Conservation (phyloP, 1,140 invertebrate species). For the Heliconius congener region DNA sequence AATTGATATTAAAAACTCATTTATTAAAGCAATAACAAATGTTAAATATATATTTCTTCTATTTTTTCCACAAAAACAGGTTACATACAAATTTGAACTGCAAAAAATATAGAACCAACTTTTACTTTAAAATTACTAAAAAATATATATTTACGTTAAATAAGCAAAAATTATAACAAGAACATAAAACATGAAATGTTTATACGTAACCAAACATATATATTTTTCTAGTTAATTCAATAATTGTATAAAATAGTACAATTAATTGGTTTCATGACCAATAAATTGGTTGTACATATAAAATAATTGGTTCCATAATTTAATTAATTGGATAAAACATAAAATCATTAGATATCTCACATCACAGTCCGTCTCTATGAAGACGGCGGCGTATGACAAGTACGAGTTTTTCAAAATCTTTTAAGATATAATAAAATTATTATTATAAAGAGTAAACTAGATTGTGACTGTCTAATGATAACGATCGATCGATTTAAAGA, state of each 20-base stretch:
- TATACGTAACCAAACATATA: not conserved
- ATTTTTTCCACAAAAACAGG: not conserved
- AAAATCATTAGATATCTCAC: not conserved
- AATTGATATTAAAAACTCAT: not conserved
- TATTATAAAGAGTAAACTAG: no score
- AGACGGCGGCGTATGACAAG: conserved; percentile 11
- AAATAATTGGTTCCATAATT: not conserved
- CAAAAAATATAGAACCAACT: not conserved
- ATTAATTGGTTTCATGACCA: not conserved
- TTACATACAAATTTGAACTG: not conserved
- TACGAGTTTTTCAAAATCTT: not conserved
- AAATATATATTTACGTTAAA: not conserved
- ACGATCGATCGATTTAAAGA: no score
- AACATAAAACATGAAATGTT: not conserved
- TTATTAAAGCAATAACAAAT: not conserved
- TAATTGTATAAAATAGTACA: no score
- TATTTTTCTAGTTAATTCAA: no score
- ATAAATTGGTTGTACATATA: not conserved
- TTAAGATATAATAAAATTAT: not conserved
- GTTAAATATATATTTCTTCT: not conserved
- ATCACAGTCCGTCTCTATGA: conserved; percentile 9
- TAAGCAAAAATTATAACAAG: not conserved
- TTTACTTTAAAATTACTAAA: not conserved
- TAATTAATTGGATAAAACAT: conserved; percentile 4
- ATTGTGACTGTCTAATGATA: no score